Evolutionary conservation across 2,888 invertebrate species (phyloP), one percentile per base, ranked within the genome.

Genomic region (Chaetogeoica ovagalla): DNA sequence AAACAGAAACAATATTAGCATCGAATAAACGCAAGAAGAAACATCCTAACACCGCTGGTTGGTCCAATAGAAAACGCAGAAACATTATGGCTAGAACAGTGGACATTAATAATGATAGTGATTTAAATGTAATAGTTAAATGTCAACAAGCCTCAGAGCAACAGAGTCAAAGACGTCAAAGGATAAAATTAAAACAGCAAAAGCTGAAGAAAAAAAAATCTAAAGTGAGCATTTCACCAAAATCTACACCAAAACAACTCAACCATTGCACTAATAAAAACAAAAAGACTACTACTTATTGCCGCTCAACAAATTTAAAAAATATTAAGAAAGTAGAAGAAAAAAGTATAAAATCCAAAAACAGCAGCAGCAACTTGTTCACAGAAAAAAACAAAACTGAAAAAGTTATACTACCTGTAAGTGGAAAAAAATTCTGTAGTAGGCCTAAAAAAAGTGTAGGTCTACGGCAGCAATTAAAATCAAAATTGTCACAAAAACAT

Each of bases 1-100:
- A 55, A 9, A 71, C 21, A 4, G 76, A 69, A 13, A 19, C 37
- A n/a, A 55, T 68, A 52, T 43, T 13, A 48, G 19, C 43, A 21
- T 19, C n/a, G 19, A 76, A 89, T 68, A 87, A 71, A n/a, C 55
- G 63, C 11, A 88, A 89, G 83, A 90, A 91, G 85, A 89, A 90
- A 86, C 91, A 92, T 87, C 91, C 91, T 86, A 94, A 94, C 86
- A 88, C 90, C 82, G 94, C 94, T 0, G 94, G 94, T 13, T 94
- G 94, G 94, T 94, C 94, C 0, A 86, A 86, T 3, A 87, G 85
- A 60, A 86, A 86, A 81, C 85, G 86, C 82, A 84, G 84, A 30
- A 76, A 82, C 59, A 57, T 72, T n/a, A 30, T 30, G 4, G 11
- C 21, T 5, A 13, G 59, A n/a, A 19, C 23, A 15, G 55, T 48